A percentile compares a stretch with the other conserved stretches of the same genome.
phyloP scores from a whole-genome alignment of 92 coral and sea anemone genomes.

The Porites evermanni region DNA sequence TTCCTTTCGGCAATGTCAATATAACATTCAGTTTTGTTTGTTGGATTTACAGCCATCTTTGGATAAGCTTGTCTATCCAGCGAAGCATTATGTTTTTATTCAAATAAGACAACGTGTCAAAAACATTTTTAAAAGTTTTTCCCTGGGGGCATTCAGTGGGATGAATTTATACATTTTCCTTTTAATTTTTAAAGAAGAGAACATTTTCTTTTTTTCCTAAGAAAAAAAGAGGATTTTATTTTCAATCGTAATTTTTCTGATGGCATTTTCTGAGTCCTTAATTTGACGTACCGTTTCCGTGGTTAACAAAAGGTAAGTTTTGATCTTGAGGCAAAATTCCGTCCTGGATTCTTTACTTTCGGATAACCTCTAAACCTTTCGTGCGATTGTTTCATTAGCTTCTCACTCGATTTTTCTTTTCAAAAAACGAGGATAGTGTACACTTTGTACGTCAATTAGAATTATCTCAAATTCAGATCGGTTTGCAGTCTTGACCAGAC shows the following conservation, averaged over 20 bases:
- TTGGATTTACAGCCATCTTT: not conserved
- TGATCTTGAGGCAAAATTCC: not conserved
- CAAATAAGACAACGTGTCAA: conserved; percentile 8
- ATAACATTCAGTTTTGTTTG: conserved; percentile 4
- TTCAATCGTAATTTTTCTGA: not conserved
- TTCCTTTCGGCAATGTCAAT: not conserved
- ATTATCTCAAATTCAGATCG: no score
- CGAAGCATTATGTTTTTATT: not conserved
- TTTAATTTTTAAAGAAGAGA: not conserved
- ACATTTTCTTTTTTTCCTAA: not conserved
- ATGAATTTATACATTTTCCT: not conserved
- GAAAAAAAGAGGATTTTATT: not conserved
- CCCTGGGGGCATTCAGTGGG: not conserved
- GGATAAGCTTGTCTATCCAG: not conserved
- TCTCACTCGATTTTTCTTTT: no score
- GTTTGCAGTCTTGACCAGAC: no score
- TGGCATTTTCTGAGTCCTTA: not conserved
- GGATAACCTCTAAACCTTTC: not conserved
- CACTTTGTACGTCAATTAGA: no score
- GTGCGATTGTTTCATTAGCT: no score
- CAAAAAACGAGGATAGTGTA: no score
- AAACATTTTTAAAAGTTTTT: not conserved
- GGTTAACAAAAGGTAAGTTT: conserved; percentile 18
- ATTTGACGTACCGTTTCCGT: not conserved
- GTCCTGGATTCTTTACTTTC: no score